Base-by-base conservation (phyloP, 2,888 invertebrate species). In the Eupithecia exiguata region DNA sequence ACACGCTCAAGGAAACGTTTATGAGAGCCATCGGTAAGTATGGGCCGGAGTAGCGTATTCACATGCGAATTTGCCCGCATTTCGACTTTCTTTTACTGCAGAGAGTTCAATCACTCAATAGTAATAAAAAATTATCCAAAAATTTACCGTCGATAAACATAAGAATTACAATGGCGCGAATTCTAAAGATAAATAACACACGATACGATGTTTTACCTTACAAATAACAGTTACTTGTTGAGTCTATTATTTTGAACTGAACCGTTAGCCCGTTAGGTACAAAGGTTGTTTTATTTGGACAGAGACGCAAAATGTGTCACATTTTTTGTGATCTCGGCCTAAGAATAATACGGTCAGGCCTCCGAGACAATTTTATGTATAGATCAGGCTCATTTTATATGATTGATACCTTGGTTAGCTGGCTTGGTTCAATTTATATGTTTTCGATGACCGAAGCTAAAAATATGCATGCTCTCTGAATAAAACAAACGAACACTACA, bases 261-360 rank as follows among this genome's bases (percentile, higher is more conserved):
- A 58, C 58, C 58, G 58, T 58, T 58, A 58, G 58, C 0, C 58
- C 58, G 58, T 58, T 58, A 58, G 25, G 58, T 58, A 14, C 21
- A 53, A 53, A 53, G n/a, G n/a, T 53, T 53, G 58, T 58, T 9
- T 58, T 21, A 25, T 58, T 58, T 58, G 58, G 58, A 58, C 25
- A 58, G 25, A 58, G 10, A 53, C 53, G 21, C 53, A 21, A 21
- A 53, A 12, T 53, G 21, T 53, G 21, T 21, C 12, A 21, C 21
- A 21, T 53, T 53, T 53, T 53, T 53, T 53, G 53, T n/a, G 53
- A 21, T 21, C n/a, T 53, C 5, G 0, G n/a, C 49, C n/a, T 49
- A 46, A 18, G 53, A 53, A 53, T 53, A 21, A 10, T 5, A 30
- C 10, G 21, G n/a, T 53, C n/a, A 10, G 9, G 49, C 0, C 10